These are phyloP conservation scores for Pseudomyrmex cubaensis DNA, from an alignment of 1,140 invertebrate species.

Conservation along the genomic window DNA sequence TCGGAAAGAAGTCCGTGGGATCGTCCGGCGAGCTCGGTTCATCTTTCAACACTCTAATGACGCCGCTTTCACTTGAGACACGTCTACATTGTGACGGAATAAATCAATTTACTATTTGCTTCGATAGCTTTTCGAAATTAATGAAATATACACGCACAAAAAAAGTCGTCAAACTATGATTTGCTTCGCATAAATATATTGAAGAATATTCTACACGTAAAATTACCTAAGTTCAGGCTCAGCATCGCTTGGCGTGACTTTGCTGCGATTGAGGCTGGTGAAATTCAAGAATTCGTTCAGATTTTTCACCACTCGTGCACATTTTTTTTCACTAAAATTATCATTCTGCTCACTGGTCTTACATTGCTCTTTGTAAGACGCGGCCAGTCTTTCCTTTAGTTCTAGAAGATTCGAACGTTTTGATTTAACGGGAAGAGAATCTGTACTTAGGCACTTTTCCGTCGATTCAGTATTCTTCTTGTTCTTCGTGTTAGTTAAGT, in stretches of 20 bases:
- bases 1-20: conserved; percentile 92
- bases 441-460: conserved; percentile 81
- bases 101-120: too few species aligned
- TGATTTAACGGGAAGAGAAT: conserved; percentile 74
- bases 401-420: conserved; percentile 74
- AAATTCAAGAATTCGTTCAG: conserved; percentile 94
- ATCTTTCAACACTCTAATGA: conserved; percentile 81
- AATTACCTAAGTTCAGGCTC: conserved; percentile 77
- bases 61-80: conserved; percentile 78
- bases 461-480: conserved; percentile 76
- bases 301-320: conserved; percentile 89
- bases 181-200: background rate
- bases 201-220: background rate
- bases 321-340: conserved; percentile 78
- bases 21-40: conserved; percentile 91
- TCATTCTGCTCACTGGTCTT: conserved; percentile 72
- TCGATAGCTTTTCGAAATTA: too few species aligned
- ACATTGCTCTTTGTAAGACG: conserved; percentile 66
- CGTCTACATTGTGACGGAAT: conserved; percentile 45
- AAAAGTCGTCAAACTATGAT: background rate
- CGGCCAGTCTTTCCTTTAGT: conserved; percentile 71
- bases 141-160: too few species aligned
- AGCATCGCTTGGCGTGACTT: conserved; percentile 77
- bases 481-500: conserved; percentile 77
- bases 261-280: conserved; percentile 88